phyloP scores from a whole-genome alignment of 2,888 invertebrate species.

The Congeria kusceri region DNA sequence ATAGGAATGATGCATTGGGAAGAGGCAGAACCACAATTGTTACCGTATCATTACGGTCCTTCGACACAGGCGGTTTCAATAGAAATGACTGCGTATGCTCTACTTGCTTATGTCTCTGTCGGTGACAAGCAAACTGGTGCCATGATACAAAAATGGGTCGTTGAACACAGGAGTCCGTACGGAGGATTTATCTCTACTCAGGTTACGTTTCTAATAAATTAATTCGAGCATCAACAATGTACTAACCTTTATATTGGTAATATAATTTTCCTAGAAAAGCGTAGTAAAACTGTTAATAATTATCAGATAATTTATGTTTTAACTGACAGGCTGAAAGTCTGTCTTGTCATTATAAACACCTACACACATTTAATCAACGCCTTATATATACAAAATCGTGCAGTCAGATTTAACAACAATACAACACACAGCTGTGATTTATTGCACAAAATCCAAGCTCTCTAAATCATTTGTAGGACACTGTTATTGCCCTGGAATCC shows the following conservation, averaged over 20 bases:
- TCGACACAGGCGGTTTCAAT: neutral
- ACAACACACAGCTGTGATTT: too few relatives aligned
- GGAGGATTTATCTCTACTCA: slow-evolving; percentile 25
- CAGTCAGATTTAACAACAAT: too few relatives aligned
- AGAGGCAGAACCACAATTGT: neutral
- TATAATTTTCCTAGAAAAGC: neutral
- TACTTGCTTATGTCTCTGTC: neutral
- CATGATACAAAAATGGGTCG: slow-evolving; percentile 15
- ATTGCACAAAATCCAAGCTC: too few relatives aligned
- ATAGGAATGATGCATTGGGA: slow-evolving; percentile 2
- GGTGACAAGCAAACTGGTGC: neutral
- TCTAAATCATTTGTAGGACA: slow-evolving; percentile 17
- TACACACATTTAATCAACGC: too few relatives aligned
- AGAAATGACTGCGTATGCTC: slow-evolving; percentile 17
- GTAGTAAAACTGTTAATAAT: too few relatives aligned
- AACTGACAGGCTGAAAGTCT: too few relatives aligned
- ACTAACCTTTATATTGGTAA: neutral
- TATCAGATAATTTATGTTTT: too few relatives aligned
- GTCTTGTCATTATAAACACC: too few relatives aligned
- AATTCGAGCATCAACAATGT: too few relatives aligned
- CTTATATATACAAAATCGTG: too few relatives aligned
- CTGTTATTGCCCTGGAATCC: slow-evolving; percentile 9
- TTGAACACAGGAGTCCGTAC: slow-evolving; percentile 10
- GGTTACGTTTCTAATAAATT: slow-evolving; percentile 1
- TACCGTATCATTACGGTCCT: neutral